phyloP scores from a whole-genome alignment of 2,797 vertebrate genomes.

The Neoniphon sammara region DNA sequence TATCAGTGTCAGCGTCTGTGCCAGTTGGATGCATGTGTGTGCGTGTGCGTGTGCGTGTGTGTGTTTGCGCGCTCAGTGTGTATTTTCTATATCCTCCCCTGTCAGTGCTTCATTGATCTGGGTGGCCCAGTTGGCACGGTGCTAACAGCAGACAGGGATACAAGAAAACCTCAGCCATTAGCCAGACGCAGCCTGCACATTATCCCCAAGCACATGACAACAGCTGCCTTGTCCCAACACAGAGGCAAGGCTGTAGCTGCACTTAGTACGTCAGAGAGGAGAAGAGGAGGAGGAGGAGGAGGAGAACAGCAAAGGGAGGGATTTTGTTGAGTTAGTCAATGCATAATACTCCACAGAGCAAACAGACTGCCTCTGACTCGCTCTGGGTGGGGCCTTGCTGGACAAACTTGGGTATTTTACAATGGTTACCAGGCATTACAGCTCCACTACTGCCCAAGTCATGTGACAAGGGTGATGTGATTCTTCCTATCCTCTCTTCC shows the following conservation, averaged over 20 bases:
- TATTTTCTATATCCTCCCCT: constrained; percentile 44
- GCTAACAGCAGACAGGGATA: constrained; percentile 64
- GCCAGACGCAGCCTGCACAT: constrained; percentile 67
- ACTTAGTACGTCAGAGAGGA: constrained; percentile 63
- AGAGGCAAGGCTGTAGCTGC: constrained; percentile 66
- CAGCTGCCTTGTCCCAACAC: constrained; percentile 78
- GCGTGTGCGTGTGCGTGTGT: constrained; percentile 24
- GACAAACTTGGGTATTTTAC: constrained; percentile 61
- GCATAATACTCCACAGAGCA: constrained; percentile 77
- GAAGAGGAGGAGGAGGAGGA: constrained; percentile 52
- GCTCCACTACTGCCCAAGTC: constrained; percentile 19
- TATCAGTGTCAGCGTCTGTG: neutral
- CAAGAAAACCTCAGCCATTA: constrained; percentile 71
- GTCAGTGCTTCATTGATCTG: constrained; percentile 64
- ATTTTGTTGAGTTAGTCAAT: constrained; percentile 75
- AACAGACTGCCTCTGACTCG: constrained; percentile 69
- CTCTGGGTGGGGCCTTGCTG: constrained; percentile 74
- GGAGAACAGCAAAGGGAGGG: constrained; percentile 62
- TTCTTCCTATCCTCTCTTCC: constrained; percentile 14
- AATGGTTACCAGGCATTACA: constrained; percentile 52
- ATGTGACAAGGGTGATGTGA: constrained; percentile 39
- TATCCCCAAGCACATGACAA: constrained; percentile 76
- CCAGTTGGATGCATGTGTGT: constrained; percentile 22
- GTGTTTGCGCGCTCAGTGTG: constrained; percentile 9
- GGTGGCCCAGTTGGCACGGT: constrained; percentile 67